phyloP scores from a whole-genome alignment of 2,113 vertebrate species.

The Pteropus alecto region DNA sequence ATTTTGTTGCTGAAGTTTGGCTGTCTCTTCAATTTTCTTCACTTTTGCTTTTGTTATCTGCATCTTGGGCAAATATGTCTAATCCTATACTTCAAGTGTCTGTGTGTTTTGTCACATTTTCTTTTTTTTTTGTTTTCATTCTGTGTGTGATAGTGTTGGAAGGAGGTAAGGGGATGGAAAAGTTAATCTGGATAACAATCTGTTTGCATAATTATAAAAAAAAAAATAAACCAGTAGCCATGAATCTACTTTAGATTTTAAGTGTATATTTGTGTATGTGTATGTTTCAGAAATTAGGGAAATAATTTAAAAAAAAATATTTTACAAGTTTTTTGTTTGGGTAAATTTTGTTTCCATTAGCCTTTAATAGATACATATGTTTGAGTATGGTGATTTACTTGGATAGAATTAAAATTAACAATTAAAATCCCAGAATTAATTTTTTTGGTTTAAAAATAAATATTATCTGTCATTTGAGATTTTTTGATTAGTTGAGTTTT shows the following conservation, averaged over 20 bases:
- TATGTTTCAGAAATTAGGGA: neutral
- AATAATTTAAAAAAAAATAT: neutral
- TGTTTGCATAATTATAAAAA: constrained; percentile 64
- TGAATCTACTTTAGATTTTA: constrained; percentile 42
- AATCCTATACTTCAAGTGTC: constrained; percentile 84
- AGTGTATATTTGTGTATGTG: neutral
- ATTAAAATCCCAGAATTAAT: neutral
- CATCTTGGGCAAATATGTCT: constrained; percentile 86
- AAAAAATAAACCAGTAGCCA: constrained; percentile 51
- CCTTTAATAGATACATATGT: neutral
- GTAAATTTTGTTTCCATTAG: neutral
- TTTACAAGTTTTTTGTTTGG: neutral
- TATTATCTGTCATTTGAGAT: neutral
- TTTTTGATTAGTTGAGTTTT: neutral
- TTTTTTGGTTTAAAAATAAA: constrained; percentile 26
- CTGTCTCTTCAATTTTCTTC: constrained; percentile 94
- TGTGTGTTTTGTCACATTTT: constrained; percentile 79
- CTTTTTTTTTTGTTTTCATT: constrained; percentile 29
- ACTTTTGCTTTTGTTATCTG: constrained; percentile 88
- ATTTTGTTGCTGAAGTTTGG: constrained; percentile 88
- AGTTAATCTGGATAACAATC: constrained; percentile 79
- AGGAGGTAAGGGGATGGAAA: constrained; percentile 72
- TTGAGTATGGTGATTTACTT: constrained; percentile 20
- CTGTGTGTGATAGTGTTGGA: constrained; percentile 66
- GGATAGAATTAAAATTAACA: neutral